phyloP scores from a whole-genome alignment of 2,797 vertebrate species.

The Odontamblyopus rebecca region DNA sequence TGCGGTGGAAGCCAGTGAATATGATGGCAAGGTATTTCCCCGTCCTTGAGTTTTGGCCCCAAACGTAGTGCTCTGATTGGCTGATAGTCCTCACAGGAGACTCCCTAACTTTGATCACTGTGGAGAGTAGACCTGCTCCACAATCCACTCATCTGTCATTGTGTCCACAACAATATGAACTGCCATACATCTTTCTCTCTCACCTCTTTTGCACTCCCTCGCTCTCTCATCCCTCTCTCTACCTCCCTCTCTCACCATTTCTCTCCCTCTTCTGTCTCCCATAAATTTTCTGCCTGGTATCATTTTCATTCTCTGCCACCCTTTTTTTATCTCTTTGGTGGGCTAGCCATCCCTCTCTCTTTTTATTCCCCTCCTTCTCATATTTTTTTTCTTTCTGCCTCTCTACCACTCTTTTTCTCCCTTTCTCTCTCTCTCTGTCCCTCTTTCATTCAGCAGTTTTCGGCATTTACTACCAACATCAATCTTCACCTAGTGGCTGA shows the following conservation, averaged over 20 bases:
- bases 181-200: constrained; percentile 74
- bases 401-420: background rate
- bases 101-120: constrained; percentile 61
- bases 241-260: too few relatives aligned
- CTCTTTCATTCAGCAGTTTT: constrained; percentile 43
- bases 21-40: constrained; percentile 48
- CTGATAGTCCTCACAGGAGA: constrained; percentile 46
- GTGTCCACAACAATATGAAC: constrained; percentile 68
- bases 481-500: constrained; percentile 56
- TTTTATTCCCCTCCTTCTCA: background rate
- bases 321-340: background rate
- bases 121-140: constrained; percentile 61
- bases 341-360: background rate
- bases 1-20: constrained; percentile 40
- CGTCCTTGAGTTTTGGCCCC: constrained; percentile 41
- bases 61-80: constrained; percentile 40
- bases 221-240: constrained; percentile 6
- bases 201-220: background rate
- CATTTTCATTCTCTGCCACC: background rate
- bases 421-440: background rate
- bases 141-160: constrained; percentile 81
- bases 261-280: background rate
- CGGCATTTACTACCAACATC: constrained; percentile 57
- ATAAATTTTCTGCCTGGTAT: too few relatives aligned
- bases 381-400: background rate